These are phyloP conservation scores for Alcis repandata DNA, from an alignment of 2,888 invertebrate species.

Conservation along the genomic window DNA sequence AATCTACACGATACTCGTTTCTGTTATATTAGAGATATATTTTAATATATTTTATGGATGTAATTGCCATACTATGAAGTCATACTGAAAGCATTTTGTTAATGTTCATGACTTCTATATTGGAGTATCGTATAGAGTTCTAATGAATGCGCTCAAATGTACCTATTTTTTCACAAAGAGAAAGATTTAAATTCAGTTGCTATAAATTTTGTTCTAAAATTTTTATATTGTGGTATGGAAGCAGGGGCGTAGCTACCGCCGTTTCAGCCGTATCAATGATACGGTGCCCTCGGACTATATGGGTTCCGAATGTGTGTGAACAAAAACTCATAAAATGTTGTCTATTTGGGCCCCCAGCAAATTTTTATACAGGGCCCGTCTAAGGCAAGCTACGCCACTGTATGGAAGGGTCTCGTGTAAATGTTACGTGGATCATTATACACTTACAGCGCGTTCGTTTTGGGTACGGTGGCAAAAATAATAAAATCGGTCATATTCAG, in stretches of 20 bases:
- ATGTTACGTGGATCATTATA: constrained; percentile 66
- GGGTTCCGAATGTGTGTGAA: too few relatives aligned
- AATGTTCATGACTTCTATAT: constrained; percentile 33
- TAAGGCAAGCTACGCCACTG: too few relatives aligned
- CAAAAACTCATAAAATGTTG: too few relatives aligned
- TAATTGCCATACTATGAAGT: constrained; percentile 45
- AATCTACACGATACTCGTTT: constrained; percentile 59
- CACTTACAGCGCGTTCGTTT: too few relatives aligned
- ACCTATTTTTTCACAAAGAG: constrained; percentile 50
- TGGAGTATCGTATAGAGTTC: constrained; percentile 59
- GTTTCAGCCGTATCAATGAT: too few relatives aligned
- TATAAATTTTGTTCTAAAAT: constrained; percentile 45
- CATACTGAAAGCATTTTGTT: constrained; percentile 37
- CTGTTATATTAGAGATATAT: constrained; percentile 44
- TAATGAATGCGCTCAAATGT: constrained; percentile 52
- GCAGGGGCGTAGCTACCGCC: too few relatives aligned
- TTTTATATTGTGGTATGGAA: constrained; percentile 60
- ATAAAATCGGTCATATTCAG: too few relatives aligned
- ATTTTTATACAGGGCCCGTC: too few relatives aligned
- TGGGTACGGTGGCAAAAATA: too few relatives aligned
- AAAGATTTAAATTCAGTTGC: constrained; percentile 47
- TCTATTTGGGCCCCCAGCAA: too few relatives aligned
- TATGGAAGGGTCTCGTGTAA: constrained; percentile 71
- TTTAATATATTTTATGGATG: constrained; percentile 45
- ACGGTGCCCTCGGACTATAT: too few relatives aligned